phyloP scores from a whole-genome alignment of 2,888 invertebrate genomes.

The Micoletzkya japonica region DNA sequence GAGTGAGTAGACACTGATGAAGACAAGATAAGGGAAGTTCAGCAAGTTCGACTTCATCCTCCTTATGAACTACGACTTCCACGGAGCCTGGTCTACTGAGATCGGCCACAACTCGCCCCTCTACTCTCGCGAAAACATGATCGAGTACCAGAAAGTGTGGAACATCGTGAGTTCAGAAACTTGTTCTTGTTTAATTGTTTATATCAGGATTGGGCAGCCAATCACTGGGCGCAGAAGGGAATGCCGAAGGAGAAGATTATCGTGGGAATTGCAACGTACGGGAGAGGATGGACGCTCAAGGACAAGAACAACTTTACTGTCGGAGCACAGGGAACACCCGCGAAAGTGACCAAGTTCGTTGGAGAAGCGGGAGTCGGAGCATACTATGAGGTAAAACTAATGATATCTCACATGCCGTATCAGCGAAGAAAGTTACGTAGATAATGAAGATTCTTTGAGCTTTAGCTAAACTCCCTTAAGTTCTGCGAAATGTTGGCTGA shows the following conservation, averaged over 20 bases:
- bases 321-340: conserved; percentile 47
- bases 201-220: conserved; percentile 78
- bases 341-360: conserved; percentile 71
- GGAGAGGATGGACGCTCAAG: conserved; percentile 56
- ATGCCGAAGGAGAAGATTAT: conserved; percentile 59
- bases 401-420: background rate
- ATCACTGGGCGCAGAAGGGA: conserved; percentile 71
- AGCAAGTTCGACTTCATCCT: conserved; percentile 52
- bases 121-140: conserved; percentile 41
- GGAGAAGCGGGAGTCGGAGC: conserved; percentile 91
- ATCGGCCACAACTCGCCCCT: conserved; percentile 53
- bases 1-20: no score
- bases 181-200: background rate
- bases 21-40: conserved; percentile 1
- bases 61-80: conserved; percentile 58
- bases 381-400: conserved; percentile 77
- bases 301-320: conserved; percentile 38
- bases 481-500: conserved; percentile 81
- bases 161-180: conserved; percentile 38
- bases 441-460: background rate
- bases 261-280: conserved; percentile 59
- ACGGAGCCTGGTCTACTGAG: conserved; percentile 49
- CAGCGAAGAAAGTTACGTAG: background rate
- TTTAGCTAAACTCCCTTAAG: conserved; percentile 64
- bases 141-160: conserved; percentile 47